Conservation (phyloP, 2,888 invertebrate species). For the Eupithecia dodoneata region DNA sequence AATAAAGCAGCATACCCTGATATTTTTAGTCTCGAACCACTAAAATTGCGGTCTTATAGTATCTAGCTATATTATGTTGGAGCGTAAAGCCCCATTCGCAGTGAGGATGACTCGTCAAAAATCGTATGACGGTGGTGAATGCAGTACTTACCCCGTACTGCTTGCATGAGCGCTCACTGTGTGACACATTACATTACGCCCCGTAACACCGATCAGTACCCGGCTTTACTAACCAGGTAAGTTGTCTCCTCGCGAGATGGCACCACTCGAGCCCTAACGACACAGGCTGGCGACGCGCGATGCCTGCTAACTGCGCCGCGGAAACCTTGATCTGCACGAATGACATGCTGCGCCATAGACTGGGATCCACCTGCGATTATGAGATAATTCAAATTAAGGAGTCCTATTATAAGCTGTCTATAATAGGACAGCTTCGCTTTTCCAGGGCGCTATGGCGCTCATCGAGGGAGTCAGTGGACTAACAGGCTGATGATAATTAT, state of each 20-base stretch:
- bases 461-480: too few relatives aligned
- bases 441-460: too few relatives aligned
- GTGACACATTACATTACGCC: too few relatives aligned
- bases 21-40: background rate
- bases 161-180: too few relatives aligned
- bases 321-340: constrained; percentile 90
- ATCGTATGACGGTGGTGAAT: too few relatives aligned
- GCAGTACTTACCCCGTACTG: too few relatives aligned
- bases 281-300: constrained; percentile 94
- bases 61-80: background rate
- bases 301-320: constrained; percentile 90
- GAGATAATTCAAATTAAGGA: background rate
- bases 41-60: background rate
- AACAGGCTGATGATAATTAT: too few relatives aligned
- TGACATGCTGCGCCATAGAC: constrained; percentile 93
- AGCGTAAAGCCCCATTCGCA: too few relatives aligned
- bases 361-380: constrained; percentile 87
- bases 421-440: too few relatives aligned
- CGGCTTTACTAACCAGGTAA: constrained; percentile 88
- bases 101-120: too few relatives aligned
- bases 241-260: constrained; percentile 92
- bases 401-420: too few relatives aligned
- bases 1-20: background rate
- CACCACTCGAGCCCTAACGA: constrained; percentile 95
- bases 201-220: too few relatives aligned